These are phyloP conservation scores for Hapalemur alaotrensis DNA, from an alignment of 2,797 vertebrate species.

Conservation along the genomic window DNA sequence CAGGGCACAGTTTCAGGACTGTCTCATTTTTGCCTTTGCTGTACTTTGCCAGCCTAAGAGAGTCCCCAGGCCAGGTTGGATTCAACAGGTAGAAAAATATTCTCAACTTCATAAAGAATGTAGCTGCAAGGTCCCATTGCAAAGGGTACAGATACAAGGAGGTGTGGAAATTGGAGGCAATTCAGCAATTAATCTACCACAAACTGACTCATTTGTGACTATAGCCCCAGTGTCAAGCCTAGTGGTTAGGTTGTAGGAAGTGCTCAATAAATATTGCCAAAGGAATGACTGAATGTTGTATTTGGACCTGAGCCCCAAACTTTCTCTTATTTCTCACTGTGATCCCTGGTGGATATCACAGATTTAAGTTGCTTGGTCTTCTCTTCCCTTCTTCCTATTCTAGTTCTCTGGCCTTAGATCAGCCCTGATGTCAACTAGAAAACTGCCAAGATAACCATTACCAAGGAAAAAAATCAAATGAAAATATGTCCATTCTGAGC, in stretches of 20 bases:
- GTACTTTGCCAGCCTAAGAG: background rate
- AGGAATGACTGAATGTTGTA: background rate
- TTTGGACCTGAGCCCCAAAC: background rate
- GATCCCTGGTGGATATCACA: background rate
- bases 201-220: background rate
- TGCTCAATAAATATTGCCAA: background rate
- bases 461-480: background rate
- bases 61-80: background rate
- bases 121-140: background rate
- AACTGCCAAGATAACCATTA: background rate
- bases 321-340: background rate
- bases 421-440: background rate
- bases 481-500: background rate
- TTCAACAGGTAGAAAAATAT: background rate
- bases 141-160: background rate
- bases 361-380: background rate
- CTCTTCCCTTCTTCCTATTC: background rate
- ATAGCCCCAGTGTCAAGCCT: background rate
- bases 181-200: background rate
- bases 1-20: background rate
- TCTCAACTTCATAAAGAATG: background rate
- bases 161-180: background rate
- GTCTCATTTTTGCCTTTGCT: background rate
- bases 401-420: background rate
- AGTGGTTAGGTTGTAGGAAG: background rate